Conservation (phyloP, 2,888 invertebrate genomes). For the Drosophila setosimentum region DNA sequence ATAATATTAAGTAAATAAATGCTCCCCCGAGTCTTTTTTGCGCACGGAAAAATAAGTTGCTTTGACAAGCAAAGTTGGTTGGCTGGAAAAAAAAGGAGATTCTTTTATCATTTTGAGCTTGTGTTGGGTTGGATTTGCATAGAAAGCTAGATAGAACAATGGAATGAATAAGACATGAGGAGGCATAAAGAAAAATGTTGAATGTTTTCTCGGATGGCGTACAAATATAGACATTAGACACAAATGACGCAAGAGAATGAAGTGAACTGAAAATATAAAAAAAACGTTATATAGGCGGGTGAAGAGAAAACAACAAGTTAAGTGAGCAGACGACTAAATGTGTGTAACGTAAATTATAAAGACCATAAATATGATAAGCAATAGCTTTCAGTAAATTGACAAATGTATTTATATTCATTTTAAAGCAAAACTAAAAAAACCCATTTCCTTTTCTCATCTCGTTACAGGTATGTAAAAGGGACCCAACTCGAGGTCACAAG, state of each 20-base stretch:
- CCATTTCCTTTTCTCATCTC: constrained; percentile 1
- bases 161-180: constrained; percentile 61
- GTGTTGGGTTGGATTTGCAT: constrained; percentile 19
- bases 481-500: not conserved
- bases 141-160: constrained; percentile 40
- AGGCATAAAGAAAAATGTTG: constrained; percentile 23
- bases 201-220: constrained; percentile 12
- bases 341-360: not conserved
- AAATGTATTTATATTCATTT: not conserved
- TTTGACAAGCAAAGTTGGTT: constrained; percentile 56
- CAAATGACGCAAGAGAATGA: constrained; percentile 19
- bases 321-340: constrained; percentile 3
- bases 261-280: constrained; percentile 18
- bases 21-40: constrained; percentile 21
- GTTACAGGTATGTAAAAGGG: constrained; percentile 48
- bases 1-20: constrained; percentile 75
- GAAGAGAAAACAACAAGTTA: not conserved
- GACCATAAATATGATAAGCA: not conserved
- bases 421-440: constrained; percentile 21
- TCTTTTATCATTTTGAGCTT: constrained; percentile 8
- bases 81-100: constrained; percentile 8
- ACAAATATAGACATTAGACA: constrained; percentile 38
- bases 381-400: not conserved
- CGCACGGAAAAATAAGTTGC: constrained; percentile 57
- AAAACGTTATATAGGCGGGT: constrained; percentile 1